These are phyloP conservation scores for Deilephila porcellus DNA, from an alignment of 2,888 invertebrate genomes.

Conservation along the genomic window DNA sequence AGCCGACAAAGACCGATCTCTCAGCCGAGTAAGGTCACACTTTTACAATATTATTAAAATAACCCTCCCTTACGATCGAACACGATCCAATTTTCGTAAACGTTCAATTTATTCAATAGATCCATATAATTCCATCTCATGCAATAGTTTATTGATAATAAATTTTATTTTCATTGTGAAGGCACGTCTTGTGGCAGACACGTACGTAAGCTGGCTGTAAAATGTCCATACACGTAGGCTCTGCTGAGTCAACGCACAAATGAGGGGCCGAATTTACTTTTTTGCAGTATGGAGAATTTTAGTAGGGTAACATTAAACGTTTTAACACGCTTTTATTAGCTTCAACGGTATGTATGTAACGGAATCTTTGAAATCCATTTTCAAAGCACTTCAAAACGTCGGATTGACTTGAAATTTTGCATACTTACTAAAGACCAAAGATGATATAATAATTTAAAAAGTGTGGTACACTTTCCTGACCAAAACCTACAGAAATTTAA, in stretches of 20 bases:
- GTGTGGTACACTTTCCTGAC: too few species aligned
- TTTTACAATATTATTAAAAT: constrained; percentile 6
- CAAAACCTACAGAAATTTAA: too few species aligned
- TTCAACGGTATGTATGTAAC: too few species aligned
- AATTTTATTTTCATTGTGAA: constrained; percentile 26
- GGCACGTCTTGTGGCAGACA: constrained; percentile 5
- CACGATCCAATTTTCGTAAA: constrained; percentile 18
- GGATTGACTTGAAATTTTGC: too few species aligned
- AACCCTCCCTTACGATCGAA: neutral
- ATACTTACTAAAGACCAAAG: too few species aligned
- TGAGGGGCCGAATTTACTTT: constrained; percentile 26
- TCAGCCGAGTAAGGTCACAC: neutral
- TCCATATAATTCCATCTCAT: constrained; percentile 14
- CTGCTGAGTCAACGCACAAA: constrained; percentile 30
- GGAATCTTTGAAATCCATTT: too few species aligned
- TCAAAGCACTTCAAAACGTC: too few species aligned
- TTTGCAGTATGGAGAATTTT: neutral
- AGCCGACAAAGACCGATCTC: neutral
- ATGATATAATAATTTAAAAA: too few species aligned
- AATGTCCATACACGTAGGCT: constrained; percentile 22
- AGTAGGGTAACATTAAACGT: neutral
- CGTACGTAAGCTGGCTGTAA: constrained; percentile 16
- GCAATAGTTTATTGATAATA: constrained; percentile 23
- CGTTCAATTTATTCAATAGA: constrained; percentile 15
- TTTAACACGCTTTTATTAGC: neutral